A percentile compares a stretch with the other conserved stretches of the same genome.
phyloP scores from a whole-genome alignment of 1,140 invertebrate genomes.

The Saxidomus purpurata region DNA sequence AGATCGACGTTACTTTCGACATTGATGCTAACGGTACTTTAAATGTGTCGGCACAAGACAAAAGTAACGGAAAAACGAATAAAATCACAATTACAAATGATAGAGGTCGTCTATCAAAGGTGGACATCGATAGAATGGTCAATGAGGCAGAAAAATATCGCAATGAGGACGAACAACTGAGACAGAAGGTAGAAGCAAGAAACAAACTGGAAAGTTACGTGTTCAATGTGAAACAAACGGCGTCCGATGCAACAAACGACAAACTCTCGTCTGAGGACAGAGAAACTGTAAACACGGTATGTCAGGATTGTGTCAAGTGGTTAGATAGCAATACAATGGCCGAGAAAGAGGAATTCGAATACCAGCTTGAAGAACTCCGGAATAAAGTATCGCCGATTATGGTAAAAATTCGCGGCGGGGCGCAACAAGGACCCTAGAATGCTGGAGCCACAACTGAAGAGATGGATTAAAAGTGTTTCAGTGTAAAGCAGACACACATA shows the following conservation, averaged over 20 bases:
- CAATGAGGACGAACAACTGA: constrained; percentile 85
- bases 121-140: constrained; percentile 89
- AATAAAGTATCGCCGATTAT: constrained; percentile 85
- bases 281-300: constrained; percentile 94
- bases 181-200: constrained; percentile 79
- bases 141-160: constrained; percentile 88
- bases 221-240: no score
- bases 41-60: no score
- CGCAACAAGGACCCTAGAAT: not conserved
- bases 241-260: constrained; percentile 84
- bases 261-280: constrained; percentile 93
- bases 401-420: constrained; percentile 85
- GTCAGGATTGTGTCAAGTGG: constrained; percentile 97
- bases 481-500: no score
- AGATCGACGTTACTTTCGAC: no score
- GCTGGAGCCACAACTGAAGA: no score
- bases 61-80: constrained; percentile 94
- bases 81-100: constrained; percentile 89
- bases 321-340: constrained; percentile 94
- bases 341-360: constrained; percentile 82
- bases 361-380: constrained; percentile 81
- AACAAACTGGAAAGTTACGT: constrained; percentile 89
- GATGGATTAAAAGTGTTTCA: no score
- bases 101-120: constrained; percentile 89
- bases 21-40: no score